Evolutionary conservation across 2,113 vertebrate genomes (phyloP).

Genomic region (Lophotis ruficrista): DNA sequence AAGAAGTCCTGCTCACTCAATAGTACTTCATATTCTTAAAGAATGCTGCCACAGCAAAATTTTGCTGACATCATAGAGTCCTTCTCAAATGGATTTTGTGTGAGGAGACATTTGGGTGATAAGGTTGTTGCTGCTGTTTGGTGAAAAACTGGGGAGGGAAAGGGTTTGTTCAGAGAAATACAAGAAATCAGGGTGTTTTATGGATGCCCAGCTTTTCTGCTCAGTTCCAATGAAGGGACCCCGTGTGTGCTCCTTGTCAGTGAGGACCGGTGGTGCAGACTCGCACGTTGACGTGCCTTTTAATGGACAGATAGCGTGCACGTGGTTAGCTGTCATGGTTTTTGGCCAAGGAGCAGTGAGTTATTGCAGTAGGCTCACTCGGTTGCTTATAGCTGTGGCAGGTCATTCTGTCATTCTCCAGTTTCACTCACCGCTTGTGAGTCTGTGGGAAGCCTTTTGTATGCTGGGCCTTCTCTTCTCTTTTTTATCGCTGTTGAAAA

Average conservation of each 20-base stretch:
- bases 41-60: background rate
- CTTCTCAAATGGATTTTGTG: background rate
- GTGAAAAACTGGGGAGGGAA: background rate
- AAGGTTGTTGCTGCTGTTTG: background rate
- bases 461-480: background rate
- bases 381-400: background rate
- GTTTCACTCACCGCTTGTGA: background rate
- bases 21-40: background rate
- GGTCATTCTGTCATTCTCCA: background rate
- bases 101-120: background rate
- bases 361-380: background rate
- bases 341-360: background rate
- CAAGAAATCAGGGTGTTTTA: background rate
- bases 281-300: background rate
- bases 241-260: background rate
- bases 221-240: background rate
- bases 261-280: background rate
- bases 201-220: background rate
- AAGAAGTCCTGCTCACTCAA: background rate
- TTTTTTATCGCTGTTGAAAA: background rate
- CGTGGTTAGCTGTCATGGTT: accelerated
- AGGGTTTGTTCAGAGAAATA: background rate
- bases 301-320: accelerated
- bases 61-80: background rate
- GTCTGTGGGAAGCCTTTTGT: background rate